phyloP scores from a whole-genome alignment of 2,797 vertebrate genomes.

The Pangasius krempfi region DNA sequence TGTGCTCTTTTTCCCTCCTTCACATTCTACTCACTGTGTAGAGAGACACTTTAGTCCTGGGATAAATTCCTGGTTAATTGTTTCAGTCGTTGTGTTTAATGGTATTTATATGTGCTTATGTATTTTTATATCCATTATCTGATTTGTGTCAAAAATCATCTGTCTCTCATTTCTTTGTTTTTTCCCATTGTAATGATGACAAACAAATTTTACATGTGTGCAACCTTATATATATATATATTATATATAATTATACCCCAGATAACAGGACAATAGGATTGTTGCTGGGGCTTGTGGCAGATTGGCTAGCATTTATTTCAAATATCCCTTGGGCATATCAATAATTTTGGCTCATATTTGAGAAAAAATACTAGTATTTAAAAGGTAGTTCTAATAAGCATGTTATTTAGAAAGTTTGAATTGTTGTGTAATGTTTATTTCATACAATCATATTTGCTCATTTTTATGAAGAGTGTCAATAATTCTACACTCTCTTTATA shows the following conservation, averaged over 20 bases:
- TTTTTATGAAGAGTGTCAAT: neutral
- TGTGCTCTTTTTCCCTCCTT: neutral
- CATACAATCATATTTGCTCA: neutral
- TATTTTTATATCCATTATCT: neutral
- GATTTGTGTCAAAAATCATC: neutral
- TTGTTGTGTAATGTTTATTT: neutral
- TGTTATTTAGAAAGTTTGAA: neutral
- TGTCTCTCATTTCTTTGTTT: neutral
- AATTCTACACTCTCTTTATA: neutral
- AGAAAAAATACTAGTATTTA: neutral
- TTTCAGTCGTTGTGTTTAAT: neutral
- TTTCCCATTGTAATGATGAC: neutral
- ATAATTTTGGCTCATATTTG: neutral
- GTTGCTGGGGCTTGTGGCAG: neutral
- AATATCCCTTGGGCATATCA: neutral
- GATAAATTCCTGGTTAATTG: too few relatives aligned
- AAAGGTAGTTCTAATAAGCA: neutral
- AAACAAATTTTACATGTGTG: neutral
- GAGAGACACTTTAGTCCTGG: neutral
- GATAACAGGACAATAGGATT: neutral
- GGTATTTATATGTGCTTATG: neutral
- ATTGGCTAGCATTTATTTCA: neutral
- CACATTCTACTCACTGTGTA: neutral
- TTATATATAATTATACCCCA: neutral
- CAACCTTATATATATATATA: too few relatives aligned